Conservation (phyloP, 2,113 vertebrate species). For the Crotophaga sulcirostris region DNA sequence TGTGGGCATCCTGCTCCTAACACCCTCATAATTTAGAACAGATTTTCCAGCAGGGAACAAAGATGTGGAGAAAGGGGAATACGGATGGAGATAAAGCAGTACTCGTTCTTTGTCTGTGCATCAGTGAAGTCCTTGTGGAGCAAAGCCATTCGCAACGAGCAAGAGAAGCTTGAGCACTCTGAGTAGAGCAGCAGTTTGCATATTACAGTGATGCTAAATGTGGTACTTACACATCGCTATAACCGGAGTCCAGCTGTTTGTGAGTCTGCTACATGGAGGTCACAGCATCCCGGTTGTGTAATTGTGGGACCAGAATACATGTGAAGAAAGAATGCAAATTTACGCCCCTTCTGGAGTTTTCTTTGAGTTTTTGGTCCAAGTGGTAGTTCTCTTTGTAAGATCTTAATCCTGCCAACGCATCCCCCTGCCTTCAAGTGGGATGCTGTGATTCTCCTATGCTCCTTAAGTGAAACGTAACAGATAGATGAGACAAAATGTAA, state of each 20-base stretch:
- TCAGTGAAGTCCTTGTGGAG: neutral
- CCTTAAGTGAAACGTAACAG: neutral
- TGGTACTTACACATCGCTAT: neutral
- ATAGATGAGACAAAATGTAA: neutral
- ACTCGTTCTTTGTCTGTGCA: neutral
- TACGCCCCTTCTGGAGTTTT: neutral
- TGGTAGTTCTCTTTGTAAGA: neutral
- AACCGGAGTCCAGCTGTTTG: neutral
- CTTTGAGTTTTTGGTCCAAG: neutral
- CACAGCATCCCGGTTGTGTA: neutral
- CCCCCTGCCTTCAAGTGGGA: neutral
- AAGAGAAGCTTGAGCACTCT: neutral
- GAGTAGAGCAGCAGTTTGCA: neutral
- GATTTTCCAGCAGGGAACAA: neutral
- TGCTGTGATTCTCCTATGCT: neutral
- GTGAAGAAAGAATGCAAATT: neutral
- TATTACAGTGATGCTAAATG: neutral
- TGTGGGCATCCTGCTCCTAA: neutral
- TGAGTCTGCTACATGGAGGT: neutral
- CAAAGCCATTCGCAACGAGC: neutral
- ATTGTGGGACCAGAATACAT: neutral
- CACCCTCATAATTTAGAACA: neutral
- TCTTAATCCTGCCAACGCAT: neutral
- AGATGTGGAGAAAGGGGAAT: neutral
- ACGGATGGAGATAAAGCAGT: neutral